Conservation (phyloP, 2,888 invertebrate genomes). For the Nemoura dubitans region DNA sequence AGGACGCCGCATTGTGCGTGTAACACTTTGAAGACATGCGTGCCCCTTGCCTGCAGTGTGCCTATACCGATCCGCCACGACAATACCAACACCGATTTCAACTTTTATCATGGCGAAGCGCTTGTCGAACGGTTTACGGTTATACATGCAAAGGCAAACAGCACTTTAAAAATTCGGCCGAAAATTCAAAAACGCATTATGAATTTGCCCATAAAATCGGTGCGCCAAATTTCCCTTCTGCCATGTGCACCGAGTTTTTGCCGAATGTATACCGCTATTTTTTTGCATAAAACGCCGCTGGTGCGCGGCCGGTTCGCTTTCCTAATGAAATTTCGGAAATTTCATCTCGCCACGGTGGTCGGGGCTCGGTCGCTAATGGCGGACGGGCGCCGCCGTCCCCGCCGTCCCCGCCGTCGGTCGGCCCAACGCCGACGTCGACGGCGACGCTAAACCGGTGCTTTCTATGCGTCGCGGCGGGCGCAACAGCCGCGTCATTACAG, state of each 20-base stretch:
- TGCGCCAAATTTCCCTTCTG: too few relatives aligned
- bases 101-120: neutral
- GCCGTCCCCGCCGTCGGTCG: neutral
- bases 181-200: too few relatives aligned
- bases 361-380: neutral
- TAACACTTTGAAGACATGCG: neutral
- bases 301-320: neutral
- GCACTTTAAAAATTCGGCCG: too few relatives aligned
- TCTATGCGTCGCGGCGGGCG: conserved; percentile 55
- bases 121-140: too few relatives aligned
- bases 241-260: neutral
- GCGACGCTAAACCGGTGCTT: conserved; percentile 55
- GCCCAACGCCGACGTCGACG: neutral
- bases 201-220: too few relatives aligned
- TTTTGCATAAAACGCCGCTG: neutral
- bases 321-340: neutral
- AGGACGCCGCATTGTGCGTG: neutral
- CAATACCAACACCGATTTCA: neutral
- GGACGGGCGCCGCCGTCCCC: neutral
- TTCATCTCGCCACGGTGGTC: neutral
- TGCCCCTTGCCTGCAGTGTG: neutral
- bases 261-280: neutral
- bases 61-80: neutral
- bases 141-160: too few relatives aligned
- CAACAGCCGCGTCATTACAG: conserved; percentile 55